These are phyloP conservation scores for Leistus spinibarbis DNA, from an alignment of 2,888 invertebrate genomes.

Conservation along the genomic window DNA sequence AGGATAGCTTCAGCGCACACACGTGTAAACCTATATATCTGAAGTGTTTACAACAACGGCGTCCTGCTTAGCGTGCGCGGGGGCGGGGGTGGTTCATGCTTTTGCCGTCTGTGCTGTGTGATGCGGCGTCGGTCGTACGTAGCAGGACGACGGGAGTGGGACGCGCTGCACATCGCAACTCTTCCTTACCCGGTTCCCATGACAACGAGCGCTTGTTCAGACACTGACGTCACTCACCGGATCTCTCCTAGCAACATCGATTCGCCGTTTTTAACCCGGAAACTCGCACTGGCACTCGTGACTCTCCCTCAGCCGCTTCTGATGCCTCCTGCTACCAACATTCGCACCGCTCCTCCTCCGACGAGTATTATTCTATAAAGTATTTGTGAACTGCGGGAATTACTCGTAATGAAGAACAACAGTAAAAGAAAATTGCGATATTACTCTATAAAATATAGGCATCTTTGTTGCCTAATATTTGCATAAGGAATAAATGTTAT, in stretches of 20 bases:
- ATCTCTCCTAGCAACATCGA: slow-evolving; percentile 50
- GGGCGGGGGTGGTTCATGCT: background rate
- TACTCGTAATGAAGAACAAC: too few species aligned
- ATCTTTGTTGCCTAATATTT: too few species aligned
- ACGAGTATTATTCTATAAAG: too few species aligned
- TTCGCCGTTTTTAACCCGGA: slow-evolving; percentile 48
- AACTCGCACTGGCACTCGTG: slow-evolving; percentile 19
- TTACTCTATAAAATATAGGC: too few species aligned
- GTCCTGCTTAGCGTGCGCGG: background rate
- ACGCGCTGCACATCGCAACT: slow-evolving; percentile 42
- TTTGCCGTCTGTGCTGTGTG: background rate
- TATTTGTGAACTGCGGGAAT: too few species aligned
- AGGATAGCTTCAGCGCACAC: background rate
- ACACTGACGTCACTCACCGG: slow-evolving; percentile 51
- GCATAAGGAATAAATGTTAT: too few species aligned
- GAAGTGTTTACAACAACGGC: background rate
- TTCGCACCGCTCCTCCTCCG: too few species aligned
- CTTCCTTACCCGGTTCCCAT: slow-evolving; percentile 49
- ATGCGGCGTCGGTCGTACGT: background rate
- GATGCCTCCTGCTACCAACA: background rate
- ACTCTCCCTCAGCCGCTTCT: background rate
- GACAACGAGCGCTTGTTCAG: slow-evolving; percentile 50
- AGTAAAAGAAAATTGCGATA: too few species aligned
- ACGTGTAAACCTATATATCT: background rate
- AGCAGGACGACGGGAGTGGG: too few species aligned